Conservation (phyloP, 1,140 invertebrate genomes). For the Panagrolaimus sp. region DNA sequence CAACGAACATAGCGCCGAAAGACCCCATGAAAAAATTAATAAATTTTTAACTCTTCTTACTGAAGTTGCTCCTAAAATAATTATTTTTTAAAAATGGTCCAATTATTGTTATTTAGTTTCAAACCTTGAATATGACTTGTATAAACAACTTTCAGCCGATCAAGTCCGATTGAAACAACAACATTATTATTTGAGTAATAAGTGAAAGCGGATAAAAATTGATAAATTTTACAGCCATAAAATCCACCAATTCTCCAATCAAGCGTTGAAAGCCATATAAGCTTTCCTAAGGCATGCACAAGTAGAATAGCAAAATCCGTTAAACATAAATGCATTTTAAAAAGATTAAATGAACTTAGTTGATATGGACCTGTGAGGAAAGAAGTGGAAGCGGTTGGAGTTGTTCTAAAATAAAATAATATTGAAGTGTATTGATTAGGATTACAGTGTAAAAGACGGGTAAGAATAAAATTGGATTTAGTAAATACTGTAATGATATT, state of each 20-base stretch:
- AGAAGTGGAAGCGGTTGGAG: conserved; percentile 39
- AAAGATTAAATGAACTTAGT: conserved; percentile 41
- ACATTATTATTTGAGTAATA: conserved; percentile 52
- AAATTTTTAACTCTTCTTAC: conserved; percentile 40
- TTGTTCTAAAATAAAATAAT: conserved; percentile 18
- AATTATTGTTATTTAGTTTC: background rate
- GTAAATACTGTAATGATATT: conserved; percentile 2
- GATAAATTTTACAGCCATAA: conserved; percentile 44
- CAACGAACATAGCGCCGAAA: conserved; percentile 45
- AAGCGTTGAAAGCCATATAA: conserved; percentile 47
- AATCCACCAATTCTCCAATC: conserved; percentile 43
- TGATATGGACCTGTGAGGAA: conserved; percentile 42
- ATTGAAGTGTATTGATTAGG: background rate
- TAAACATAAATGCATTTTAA: conserved; percentile 47
- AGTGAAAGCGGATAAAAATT: conserved; percentile 52
- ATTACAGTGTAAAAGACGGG: no score
- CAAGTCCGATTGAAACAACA: conserved; percentile 49
- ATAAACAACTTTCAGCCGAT: conserved; percentile 48
- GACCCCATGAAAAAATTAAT: conserved; percentile 34
- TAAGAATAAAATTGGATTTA: no score
- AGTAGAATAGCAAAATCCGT: conserved; percentile 51
- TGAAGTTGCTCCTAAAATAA: conserved; percentile 29
- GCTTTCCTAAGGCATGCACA: conserved; percentile 46
- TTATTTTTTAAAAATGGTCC: conserved; percentile 7
- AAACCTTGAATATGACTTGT: conserved; percentile 46